Evolutionary conservation across 2,888 invertebrate species (phyloP), one percentile per base, ranked within the genome.

Genomic region (Agrilus mali): DNA sequence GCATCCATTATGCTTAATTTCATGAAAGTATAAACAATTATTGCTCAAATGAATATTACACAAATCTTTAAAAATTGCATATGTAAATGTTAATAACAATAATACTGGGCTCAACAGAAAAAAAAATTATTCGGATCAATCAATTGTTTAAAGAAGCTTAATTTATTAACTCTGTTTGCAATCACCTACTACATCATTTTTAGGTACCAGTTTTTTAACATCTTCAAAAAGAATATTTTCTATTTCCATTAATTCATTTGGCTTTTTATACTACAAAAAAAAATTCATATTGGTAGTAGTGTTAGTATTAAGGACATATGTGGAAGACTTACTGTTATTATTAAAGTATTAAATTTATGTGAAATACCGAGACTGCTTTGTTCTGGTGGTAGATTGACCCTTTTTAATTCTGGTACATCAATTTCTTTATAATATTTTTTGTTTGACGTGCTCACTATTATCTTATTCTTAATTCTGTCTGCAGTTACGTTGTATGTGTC

Each of bases 391-490:
- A 83, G 53, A 44, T 75, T 74, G 15, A 80, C 71, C 53, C 87
- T 72, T 45, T 77, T 72, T 38, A 87, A 63, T 57, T 87, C 88
- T 8, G 82, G 82, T 22, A 86, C 68, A 32, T 63, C 57, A 8
- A 88, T 67, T 52, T 77, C 78, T 58, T 87, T 88, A 56, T 73
- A 88, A 65, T 86, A 88, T 53, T 88, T 88, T 59, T 86, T 87
- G 62, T 88, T 88, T 4, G 72, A 76, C 10, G 88, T 88, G 44
- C 80, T 72, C 4, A 88, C 74, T 17, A 78, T 67, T 41, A 88
- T 75, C 44, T 69, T 70, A 46, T 73, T 78, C 34, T 76, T 75
- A 41, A 80, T 77, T 49, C 71, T 65, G 47, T 82, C 77, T 1
- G 76, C 80, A 41, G 71, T 74, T 2, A 88, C 77, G 2, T 75